Percentiles rank a stretch among this genome's conserved stretches.
phyloP scores from a whole-genome alignment of 2,888 invertebrate species.

The Herminia tarsipennalis region DNA sequence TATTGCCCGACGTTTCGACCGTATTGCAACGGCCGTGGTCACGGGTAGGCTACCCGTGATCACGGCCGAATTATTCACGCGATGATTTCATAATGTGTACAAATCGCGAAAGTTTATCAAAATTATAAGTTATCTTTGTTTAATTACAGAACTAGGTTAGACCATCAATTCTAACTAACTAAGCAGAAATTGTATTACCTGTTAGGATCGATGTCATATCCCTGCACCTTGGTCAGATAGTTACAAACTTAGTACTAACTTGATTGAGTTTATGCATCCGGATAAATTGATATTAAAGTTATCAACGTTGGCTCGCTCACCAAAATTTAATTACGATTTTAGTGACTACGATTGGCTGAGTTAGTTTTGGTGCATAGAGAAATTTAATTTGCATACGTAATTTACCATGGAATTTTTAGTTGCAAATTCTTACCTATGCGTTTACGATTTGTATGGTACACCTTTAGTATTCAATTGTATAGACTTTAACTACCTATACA shows the following conservation, averaged over 20 bases:
- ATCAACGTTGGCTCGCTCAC: slow-evolving; percentile 5
- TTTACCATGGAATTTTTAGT: too few relatives aligned
- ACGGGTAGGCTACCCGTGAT: too few relatives aligned
- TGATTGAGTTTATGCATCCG: slow-evolving; percentile 22
- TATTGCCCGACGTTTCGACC: too few relatives aligned
- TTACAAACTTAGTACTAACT: slow-evolving; percentile 15
- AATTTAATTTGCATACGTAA: too few relatives aligned
- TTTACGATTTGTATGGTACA: too few relatives aligned
- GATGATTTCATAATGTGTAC: too few relatives aligned
- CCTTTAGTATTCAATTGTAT: too few relatives aligned
- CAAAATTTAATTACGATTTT: slow-evolving; percentile 22
- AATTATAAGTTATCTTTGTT: neutral
- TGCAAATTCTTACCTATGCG: too few relatives aligned
- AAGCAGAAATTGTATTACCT: slow-evolving; percentile 21
- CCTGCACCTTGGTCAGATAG: slow-evolving; percentile 12
- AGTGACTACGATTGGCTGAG: slow-evolving; percentile 10
- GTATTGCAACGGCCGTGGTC: too few relatives aligned
- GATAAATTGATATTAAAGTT: slow-evolving; percentile 31
- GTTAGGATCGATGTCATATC: slow-evolving; percentile 20
- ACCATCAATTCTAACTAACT: slow-evolving; percentile 4
- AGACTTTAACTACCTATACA: too few relatives aligned
- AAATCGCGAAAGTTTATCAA: neutral
- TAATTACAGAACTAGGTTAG: neutral
- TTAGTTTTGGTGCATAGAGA: too few relatives aligned
- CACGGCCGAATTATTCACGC: too few relatives aligned